Evolutionary conservation across 2,888 invertebrate species (phyloP).

Genomic region (Scaptomyza polygonia): DNA sequence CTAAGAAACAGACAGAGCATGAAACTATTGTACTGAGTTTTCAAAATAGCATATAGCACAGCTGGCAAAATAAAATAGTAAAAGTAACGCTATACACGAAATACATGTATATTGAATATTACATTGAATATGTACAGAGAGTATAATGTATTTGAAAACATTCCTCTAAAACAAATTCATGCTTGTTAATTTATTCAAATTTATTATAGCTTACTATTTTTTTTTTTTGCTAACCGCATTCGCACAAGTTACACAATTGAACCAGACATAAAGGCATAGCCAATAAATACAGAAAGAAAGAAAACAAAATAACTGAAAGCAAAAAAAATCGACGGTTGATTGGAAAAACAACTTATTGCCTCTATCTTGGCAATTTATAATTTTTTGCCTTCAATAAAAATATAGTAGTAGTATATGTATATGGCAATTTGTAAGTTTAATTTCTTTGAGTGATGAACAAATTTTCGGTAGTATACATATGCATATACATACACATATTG

Average conservation of each 20-base stretch:
- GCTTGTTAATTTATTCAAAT: neutral
- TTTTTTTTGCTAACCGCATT: neutral
- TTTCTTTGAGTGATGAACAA: conserved; percentile 5
- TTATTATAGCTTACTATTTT: conserved; percentile 1
- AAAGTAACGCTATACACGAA: neutral
- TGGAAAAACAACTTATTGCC: neutral
- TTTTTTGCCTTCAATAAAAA: conserved; percentile 9
- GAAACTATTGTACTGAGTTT: conserved; percentile 10
- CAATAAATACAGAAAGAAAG: conserved; percentile 1
- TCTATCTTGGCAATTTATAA: conserved; percentile 5
- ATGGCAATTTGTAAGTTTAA: neutral
- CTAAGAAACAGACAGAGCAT: conserved; percentile 12
- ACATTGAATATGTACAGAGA: too few species aligned
- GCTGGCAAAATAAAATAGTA: neutral
- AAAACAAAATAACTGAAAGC: neutral
- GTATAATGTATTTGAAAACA: neutral
- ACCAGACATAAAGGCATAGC: neutral
- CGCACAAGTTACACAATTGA: conserved; percentile 1
- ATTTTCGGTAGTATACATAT: conserved; percentile 10
- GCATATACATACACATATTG: conserved; percentile 8
- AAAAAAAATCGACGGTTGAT: neutral
- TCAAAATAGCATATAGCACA: neutral
- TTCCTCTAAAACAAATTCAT: conserved; percentile 1
- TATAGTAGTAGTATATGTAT: neutral
- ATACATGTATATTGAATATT: too few species aligned